Base-by-base conservation (phyloP, 2,113 vertebrate species). In the Recurvirostra avosetta region DNA sequence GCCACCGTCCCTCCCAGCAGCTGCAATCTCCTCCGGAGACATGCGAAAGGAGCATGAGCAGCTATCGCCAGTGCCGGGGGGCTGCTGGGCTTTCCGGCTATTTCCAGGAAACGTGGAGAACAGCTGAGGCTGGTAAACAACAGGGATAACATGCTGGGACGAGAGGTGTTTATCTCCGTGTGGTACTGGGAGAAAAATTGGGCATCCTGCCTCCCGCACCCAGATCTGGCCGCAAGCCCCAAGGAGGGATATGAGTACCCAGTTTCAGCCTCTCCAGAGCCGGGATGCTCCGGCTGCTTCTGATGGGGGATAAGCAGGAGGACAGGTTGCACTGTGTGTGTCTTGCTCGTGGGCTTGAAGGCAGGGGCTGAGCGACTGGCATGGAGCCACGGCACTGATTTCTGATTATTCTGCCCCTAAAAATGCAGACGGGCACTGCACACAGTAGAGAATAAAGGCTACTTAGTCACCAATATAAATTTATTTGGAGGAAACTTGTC, bases 101-200 rank as follows among this genome's bases (percentile, higher is more conserved):
- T 52, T 95, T 78, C 70, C 45, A 72, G 81, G 45, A 49, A 61
- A 20, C 15, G 32, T 26, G 3, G 73, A 56, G 92, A 85, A 90
- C 80, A 38, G 94, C 95, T 86, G 88, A 67, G 62, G 4, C 2
- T 76, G n/a, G 55, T 82, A 90, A 95, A 97, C 92, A 95, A 25
- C 49, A 1, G 13, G 29, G 15, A 5, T 13, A 65, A 65, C 7
- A 40, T 0, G 2, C 9, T 1, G 0, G 41, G 2, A 1, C 0
- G 5, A 6, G n/a, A 32, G 38, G 15, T 68, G 58, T 18, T 83
- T 91, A 72, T 50, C 18, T 58, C 11, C 27, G 11, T 0, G 34
- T 0, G 3, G 25, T 21, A 9, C 34, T 7, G 36, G 40, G 43
- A 66, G 26, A 14, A 74, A 58, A 76, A 45, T 0, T 1, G 12